These are phyloP conservation scores for Solenodon paradoxus DNA, from an alignment of 2,113 vertebrate species.

Conservation along the genomic window DNA sequence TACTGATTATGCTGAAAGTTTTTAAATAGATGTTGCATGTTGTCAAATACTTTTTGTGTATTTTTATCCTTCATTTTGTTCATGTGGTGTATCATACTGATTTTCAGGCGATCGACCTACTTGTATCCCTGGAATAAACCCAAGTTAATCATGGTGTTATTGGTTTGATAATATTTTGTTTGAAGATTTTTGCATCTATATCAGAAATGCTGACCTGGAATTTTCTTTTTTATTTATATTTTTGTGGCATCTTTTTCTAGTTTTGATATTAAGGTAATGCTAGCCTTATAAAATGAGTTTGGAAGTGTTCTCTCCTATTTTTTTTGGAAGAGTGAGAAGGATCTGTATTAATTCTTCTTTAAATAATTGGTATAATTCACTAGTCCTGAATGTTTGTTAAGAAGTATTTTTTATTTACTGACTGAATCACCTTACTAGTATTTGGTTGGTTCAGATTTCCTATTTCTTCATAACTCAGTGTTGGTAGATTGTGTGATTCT, in stretches of 20 bases:
- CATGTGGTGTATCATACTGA: neutral
- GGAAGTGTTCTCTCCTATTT: neutral
- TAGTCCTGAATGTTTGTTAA: neutral
- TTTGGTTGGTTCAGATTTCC: neutral
- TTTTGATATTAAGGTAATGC: no score
- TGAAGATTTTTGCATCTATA: no score
- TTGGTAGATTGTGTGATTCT: no score
- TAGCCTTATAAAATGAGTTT: no score
- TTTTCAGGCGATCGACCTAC: neutral
- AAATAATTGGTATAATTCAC: neutral
- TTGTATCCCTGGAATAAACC: neutral
- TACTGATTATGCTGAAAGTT: neutral
- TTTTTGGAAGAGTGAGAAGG: neutral
- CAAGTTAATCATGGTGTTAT: neutral
- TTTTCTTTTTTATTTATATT: no score
- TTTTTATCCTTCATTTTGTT: no score
- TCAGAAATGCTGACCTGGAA: no score
- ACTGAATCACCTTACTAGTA: neutral
- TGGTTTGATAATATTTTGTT: no score
- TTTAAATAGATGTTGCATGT: neutral
- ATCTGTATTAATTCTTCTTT: neutral
- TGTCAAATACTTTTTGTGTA: neutral
- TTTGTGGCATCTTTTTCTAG: no score
- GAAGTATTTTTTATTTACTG: neutral
- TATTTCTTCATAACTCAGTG: no score